Conservation (phyloP, 1,140 invertebrate species). For the Antheraea pernyi region DNA sequence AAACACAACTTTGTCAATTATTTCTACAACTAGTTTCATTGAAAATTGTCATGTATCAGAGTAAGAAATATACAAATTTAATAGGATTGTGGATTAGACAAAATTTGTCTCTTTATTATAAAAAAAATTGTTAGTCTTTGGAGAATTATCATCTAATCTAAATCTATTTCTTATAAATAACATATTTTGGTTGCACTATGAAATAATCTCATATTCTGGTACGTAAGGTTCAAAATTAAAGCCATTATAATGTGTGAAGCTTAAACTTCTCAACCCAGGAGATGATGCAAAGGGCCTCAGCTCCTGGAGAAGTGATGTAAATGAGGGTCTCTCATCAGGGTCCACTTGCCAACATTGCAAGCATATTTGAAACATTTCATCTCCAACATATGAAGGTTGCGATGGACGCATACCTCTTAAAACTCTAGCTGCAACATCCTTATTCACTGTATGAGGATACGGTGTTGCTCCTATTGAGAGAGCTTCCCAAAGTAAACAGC, state of each 20-base stretch:
- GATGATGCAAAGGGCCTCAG: slow-evolving; percentile 51
- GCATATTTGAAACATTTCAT: slow-evolving; percentile 90
- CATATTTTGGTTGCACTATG: slow-evolving; percentile 35
- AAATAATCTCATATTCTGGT: slow-evolving; percentile 67
- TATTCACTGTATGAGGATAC: slow-evolving; percentile 83
- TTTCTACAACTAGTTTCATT: too few relatives aligned
- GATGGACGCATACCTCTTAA: slow-evolving; percentile 84
- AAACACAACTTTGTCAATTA: too few relatives aligned
- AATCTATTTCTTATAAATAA: slow-evolving; percentile 2
- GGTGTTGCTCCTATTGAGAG: slow-evolving; percentile 90
- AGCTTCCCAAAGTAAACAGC: slow-evolving; percentile 90
- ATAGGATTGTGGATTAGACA: not conserved
- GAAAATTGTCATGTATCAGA: too few relatives aligned
- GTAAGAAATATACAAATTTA: not conserved
- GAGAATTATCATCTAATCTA: slow-evolving; percentile 8
- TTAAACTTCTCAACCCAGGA: slow-evolving; percentile 57
- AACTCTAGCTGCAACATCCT: slow-evolving; percentile 85
- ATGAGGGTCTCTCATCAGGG: slow-evolving; percentile 86
- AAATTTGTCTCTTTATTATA: not conserved
- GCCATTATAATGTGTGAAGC: slow-evolving; percentile 73
- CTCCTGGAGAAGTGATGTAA: slow-evolving; percentile 52
- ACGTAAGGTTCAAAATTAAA: slow-evolving; percentile 71
- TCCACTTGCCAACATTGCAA: slow-evolving; percentile 92
- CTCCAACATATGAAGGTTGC: slow-evolving; percentile 85
- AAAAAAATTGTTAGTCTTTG: slow-evolving; percentile 21